Evolutionary conservation across 2,888 invertebrate species (phyloP).

Genomic region (Eugnorisma glareosa): DNA sequence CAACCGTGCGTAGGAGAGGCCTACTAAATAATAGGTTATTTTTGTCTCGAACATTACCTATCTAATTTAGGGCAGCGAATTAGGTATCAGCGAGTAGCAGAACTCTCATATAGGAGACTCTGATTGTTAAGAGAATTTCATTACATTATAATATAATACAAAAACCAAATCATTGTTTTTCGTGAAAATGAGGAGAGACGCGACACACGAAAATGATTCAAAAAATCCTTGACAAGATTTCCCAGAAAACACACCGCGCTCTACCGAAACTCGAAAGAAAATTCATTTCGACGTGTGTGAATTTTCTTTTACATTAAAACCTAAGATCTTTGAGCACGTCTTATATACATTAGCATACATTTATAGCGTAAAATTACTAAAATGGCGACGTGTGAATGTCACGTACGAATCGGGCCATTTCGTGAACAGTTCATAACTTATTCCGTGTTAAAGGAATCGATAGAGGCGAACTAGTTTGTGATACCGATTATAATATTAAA

Average conservation of each 20-base stretch:
- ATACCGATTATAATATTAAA: slow-evolving; percentile 1
- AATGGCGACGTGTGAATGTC: slow-evolving; percentile 27
- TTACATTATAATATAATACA: not conserved
- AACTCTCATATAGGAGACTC: not conserved
- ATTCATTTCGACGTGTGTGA: slow-evolving; percentile 22
- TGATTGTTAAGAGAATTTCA: not conserved
- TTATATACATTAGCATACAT: slow-evolving; percentile 30
- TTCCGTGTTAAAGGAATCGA: slow-evolving; percentile 21
- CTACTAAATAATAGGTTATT: not conserved
- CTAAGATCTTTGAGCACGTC: slow-evolving; percentile 32
- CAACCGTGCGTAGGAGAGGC: not conserved
- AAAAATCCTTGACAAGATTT: slow-evolving; percentile 1
- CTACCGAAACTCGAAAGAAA: slow-evolving; percentile 5
- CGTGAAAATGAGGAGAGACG: not conserved
- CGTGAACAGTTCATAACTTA: slow-evolving; percentile 29
- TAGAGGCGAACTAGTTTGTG: not conserved
- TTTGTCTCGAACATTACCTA: not conserved
- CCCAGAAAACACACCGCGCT: slow-evolving; percentile 5
- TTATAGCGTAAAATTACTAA: slow-evolving; percentile 21
- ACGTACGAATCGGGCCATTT: slow-evolving; percentile 29
- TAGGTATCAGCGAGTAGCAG: not conserved
- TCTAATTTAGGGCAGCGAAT: not conserved
- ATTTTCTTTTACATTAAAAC: slow-evolving; percentile 36
- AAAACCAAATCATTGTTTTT: not conserved
- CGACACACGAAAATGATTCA: slow-evolving; percentile 1